Conservation (phyloP, 2,797 vertebrate genomes). For the Lemur catta region DNA sequence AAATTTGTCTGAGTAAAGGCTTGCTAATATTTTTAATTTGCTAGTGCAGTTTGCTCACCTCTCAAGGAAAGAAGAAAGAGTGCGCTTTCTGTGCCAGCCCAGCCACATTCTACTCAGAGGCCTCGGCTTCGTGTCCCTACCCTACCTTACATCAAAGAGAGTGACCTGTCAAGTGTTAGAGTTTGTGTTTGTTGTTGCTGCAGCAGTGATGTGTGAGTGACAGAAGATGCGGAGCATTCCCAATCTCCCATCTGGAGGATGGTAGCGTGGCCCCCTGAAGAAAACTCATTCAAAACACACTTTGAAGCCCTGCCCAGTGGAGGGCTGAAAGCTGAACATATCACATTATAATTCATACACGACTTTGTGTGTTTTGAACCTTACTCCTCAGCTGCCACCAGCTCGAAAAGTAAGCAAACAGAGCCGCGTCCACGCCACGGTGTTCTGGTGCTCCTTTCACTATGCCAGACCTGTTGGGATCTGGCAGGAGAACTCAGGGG, state of each 20-base stretch:
- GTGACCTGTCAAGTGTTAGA: conserved; percentile 68
- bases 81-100: conserved; percentile 72
- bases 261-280: conserved; percentile 44
- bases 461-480: not conserved
- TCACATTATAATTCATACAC: conserved; percentile 54
- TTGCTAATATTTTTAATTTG: conserved; percentile 53
- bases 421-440: not conserved
- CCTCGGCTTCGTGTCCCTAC: not conserved
- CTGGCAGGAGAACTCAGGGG: not conserved
- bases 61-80: conserved; percentile 51
- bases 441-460: conserved; percentile 52
- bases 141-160: conserved; percentile 77
- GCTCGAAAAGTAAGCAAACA: conserved; percentile 62
- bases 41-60: conserved; percentile 69
- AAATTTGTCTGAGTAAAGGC: conserved; percentile 76
- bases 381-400: conserved; percentile 38
- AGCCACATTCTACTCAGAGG: conserved; percentile 48
- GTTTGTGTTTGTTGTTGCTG: conserved; percentile 70
- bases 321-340: conserved; percentile 47
- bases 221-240: conserved; percentile 66
- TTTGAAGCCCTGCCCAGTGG: conserved; percentile 70
- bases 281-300: conserved; percentile 60
- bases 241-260: conserved; percentile 69
- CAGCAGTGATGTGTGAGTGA: conserved; percentile 63
- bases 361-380: conserved; percentile 67